These are phyloP conservation scores for Tachypleus tridentatus DNA, from an alignment of 1,140 invertebrate genomes.

Conservation along the genomic window DNA sequence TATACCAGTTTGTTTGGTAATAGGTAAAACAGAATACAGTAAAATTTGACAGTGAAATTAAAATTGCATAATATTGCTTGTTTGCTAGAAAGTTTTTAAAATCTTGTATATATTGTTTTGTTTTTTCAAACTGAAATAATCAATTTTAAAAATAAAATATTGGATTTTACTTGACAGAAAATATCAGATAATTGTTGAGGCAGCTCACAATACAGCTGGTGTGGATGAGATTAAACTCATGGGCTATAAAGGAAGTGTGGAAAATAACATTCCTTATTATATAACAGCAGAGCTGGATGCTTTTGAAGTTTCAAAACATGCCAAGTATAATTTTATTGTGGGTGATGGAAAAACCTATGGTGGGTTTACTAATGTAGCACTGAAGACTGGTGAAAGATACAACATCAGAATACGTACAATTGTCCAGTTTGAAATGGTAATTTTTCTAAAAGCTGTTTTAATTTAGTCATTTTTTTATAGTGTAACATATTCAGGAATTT, in stretches of 20 bases:
- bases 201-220: conserved; percentile 3
- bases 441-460: too few relatives aligned
- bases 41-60: too few relatives aligned
- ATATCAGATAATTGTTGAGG: conserved; percentile 21
- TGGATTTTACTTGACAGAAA: conserved; percentile 4
- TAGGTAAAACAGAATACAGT: too few relatives aligned
- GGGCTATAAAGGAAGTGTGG: conserved; percentile 8
- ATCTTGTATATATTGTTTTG: too few relatives aligned
- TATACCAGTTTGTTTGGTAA: too few relatives aligned
- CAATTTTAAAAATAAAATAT: too few relatives aligned
- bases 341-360: conserved; percentile 14
- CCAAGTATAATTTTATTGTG: conserved; percentile 13
- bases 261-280: conserved; percentile 13
- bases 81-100: too few relatives aligned
- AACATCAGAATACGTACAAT: conserved; percentile 18
- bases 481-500: too few relatives aligned
- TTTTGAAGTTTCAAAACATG: conserved; percentile 6
- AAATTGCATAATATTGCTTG: too few relatives aligned
- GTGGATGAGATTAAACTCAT: conserved; percentile 10
- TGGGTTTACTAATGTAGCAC: conserved; percentile 15
- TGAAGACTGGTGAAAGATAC: conserved; percentile 14
- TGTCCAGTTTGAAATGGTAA: too few relatives aligned
- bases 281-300: conserved; percentile 17
- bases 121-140: too few relatives aligned
- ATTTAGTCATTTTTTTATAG: too few relatives aligned